Percentiles rank a stretch among this genome's conserved stretches.
Evolutionary conservation across 2,113 vertebrate species (phyloP).

Genomic region (Actenoides hombroni): DNA sequence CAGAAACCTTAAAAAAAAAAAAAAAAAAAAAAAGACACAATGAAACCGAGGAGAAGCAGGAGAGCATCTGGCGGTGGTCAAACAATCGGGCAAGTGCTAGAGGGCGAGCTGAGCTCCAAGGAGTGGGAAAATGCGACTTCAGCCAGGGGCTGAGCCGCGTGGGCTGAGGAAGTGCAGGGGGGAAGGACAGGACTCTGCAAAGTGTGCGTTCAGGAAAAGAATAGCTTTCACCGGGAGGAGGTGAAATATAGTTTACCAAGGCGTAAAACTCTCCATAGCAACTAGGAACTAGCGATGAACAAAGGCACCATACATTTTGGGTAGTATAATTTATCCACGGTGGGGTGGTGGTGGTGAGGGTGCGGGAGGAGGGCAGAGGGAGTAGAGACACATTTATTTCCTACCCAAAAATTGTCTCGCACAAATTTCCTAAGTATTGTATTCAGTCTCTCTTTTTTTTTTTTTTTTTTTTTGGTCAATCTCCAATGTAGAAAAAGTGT

Average conservation of each 20-base stretch:
- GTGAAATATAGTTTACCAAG: constrained; percentile 54
- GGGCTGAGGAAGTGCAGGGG: not conserved
- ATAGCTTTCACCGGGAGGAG: constrained; percentile 28
- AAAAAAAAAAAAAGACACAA: not conserved
- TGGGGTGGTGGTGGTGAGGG: not conserved
- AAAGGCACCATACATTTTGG: constrained; percentile 14
- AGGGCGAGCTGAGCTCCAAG: not conserved
- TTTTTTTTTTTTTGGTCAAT: not conserved
- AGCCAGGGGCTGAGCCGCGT: not conserved
- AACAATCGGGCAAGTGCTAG: constrained; percentile 30
- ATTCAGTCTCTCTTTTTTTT: not conserved
- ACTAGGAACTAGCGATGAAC: constrained; percentile 35
- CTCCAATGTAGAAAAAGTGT: not conserved
- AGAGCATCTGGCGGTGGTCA: constrained; percentile 42
- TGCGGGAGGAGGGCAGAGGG: not conserved
- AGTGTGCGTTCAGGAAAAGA: not conserved
- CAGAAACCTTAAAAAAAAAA: not conserved
- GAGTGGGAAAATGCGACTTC: not conserved
- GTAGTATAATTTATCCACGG: not conserved
- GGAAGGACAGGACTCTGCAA: not conserved
- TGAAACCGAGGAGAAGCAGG: not conserved
- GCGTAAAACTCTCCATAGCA: constrained; percentile 54
- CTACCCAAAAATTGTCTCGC: not conserved
- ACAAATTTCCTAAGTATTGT: not conserved
- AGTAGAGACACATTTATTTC: not conserved